Evolutionary conservation across 2,113 vertebrate genomes (phyloP), one percentile per base, ranked within the genome.

Genomic region (Toxotes jaculatrix): DNA sequence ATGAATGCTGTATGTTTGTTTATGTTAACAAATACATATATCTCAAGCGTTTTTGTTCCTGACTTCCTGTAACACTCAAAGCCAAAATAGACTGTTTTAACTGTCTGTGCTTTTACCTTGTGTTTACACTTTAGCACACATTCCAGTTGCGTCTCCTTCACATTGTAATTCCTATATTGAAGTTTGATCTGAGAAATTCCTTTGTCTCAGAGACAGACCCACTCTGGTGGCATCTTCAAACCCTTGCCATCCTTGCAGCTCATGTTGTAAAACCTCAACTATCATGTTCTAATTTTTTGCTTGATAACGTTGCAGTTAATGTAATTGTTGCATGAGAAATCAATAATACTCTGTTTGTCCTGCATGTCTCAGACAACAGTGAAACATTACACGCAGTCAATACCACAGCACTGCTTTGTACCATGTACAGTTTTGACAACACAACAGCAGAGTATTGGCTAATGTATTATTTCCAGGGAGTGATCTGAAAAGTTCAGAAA

Each of bases 371-470:
- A 14, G 32, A 32, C 2, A 23, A 5, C 47, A 66, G 51, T 65
- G 51, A 59, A 73, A 73, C 40, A 21, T 21, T 40, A 67, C 55
- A 31, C 9, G 31, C 3, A 45, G 13, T 61, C 10, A 27, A 45
- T n/a, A 34, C 5, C 56, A n/a, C 49, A 74, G 55, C 47, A 32
- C 10, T 34, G 21, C 45, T 56, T 53, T 63, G 10, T 55, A 38
- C 1, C 5, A 32, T 51, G 4, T 49, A 14, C 43, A 47, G 34
- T 55, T 45, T 40, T 34, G 14, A 55, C 3, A 13, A 0, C 31
- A 36, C 21, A 65, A 9, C 36, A 40, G n/a, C 63, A 74, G 63
- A 40, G 5, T 61, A 31, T 55, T 36, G 67, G 56, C 79, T 67
- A 13, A 60, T 61, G 17, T 16, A 21, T 57, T 66, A 53, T 45